Base-by-base conservation (phyloP, 2,113 vertebrate genomes). In the Psittacara wagleri region DNA sequence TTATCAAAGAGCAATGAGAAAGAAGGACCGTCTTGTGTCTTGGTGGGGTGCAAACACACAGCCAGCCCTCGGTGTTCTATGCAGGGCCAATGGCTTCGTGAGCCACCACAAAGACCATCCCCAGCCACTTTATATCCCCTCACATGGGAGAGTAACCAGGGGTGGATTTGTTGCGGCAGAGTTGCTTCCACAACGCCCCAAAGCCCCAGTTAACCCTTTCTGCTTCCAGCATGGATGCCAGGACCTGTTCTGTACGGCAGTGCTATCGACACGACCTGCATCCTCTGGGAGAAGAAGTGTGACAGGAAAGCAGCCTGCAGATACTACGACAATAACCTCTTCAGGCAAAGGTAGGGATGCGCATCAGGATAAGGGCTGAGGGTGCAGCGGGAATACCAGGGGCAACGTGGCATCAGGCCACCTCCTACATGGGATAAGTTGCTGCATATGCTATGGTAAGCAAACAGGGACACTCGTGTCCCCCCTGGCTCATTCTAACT, bases 191-290 rank as follows among this genome's bases (percentile, higher is more conserved):
- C 27, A 17, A 37, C 8, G 1, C 46, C 27, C 57, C 18, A 17
- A 57, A 43, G 2, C 4, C 12, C 18, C 8, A 14, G 29, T 41
- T 43, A 57, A 27, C 78, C 2, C 7, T n/a, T 15, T 59, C 55
- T 86, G 22, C 41, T 89, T n/a, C 27, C 92, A 99, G 99, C 99
- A 0, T 99, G 99, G 98, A 98, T 99, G 97, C 99, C 99, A 0
- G 98, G 98, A 1, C 99, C 99, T 0, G 98, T 99, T 54, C 86
- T 99, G 73, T 99, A 99, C 0, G 99, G 99, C 84, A 98, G 96
- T 1, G 96, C 98, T 95, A 99, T 99, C 2, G 99, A 99, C 95
- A 98, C 98, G 2, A 97, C 98, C 25, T 99, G 99, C 88, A 93
- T 99, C 89, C 72, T 97, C 59, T 99, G 99, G 99, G 98, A 98